Evolutionary conservation across 2,888 invertebrate species (phyloP).

Genomic region (Phortica okadai): DNA sequence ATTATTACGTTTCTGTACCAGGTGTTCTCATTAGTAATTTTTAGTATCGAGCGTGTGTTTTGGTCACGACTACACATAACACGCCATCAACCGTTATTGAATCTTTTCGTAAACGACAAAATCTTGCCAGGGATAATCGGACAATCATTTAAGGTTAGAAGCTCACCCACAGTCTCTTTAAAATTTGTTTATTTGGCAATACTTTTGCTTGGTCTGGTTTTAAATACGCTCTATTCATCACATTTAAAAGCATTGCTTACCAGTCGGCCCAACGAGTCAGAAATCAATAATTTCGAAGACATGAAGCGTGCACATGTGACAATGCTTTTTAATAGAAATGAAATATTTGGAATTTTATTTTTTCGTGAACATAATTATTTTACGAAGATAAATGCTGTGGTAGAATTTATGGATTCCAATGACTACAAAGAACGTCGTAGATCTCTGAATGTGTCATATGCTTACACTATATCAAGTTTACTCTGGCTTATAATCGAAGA

Average conservation of each 20-base stretch:
- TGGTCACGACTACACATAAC: too few species aligned
- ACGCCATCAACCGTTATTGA: too few species aligned
- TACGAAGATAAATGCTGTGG: neutral
- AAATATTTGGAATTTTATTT: neutral
- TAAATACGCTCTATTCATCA: constrained; percentile 33
- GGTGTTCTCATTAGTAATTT: too few species aligned
- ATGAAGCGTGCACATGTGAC: neutral
- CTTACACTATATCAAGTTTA: constrained; percentile 30
- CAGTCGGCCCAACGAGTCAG: constrained; percentile 29
- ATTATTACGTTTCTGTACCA: too few species aligned
- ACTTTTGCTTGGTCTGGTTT: constrained; percentile 35
- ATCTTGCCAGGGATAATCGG: too few species aligned
- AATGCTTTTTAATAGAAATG: neutral
- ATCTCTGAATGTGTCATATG: constrained; percentile 27
- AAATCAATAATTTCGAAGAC: constrained; percentile 32
- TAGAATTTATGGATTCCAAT: neutral
- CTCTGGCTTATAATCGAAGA: constrained; percentile 32
- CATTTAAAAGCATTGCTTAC: constrained; percentile 40
- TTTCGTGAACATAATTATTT: neutral
- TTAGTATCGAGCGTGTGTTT: too few species aligned
- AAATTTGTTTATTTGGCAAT: constrained; percentile 39
- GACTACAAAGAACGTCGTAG: constrained; percentile 19
- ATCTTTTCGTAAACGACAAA: too few species aligned
- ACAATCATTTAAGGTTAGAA: neutral
- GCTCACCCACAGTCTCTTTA: constrained; percentile 15